Evolutionary conservation across 2,113 vertebrate genomes (phyloP), one percentile per base, ranked within the genome.

Genomic region (Acinonyx jubatus): DNA sequence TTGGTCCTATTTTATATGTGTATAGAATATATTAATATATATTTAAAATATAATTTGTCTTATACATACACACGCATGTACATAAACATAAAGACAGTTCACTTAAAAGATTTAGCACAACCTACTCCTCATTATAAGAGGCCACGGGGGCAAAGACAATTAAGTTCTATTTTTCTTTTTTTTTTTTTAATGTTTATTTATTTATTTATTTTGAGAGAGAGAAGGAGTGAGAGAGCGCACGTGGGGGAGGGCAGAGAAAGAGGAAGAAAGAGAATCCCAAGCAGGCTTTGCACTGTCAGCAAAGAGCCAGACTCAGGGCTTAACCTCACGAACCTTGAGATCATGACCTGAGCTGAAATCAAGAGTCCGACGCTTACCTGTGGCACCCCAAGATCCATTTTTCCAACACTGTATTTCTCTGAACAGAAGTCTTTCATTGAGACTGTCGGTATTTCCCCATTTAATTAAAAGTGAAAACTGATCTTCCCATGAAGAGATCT

Each of bases 391-490:
- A 61, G 57, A 63, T 33, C 29, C 6, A 50, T 85, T 89, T 92
- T 55, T n/a, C 41, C 95, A 84, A 76, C 13, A 63, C 6, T 63
- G 1, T 57, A n/a, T 86, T 93, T 93, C 48, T 83, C 29, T 61
- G 76, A 83, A 33, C 38, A 71, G 86, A 81, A 90, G 7, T 78
- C 91, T 41, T 76, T 86, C 74, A 8, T n/a, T 93, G 89, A 65
- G 4, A 95, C 45, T 36, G 8, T 15, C 55, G 36, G 3, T 0
- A 63, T 81, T 95, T 68, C 31, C 18, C 13, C 85, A 69, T 79
- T 78, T 94, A 88, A 96, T 92, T 94, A 52, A 61, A 98, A 92
- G 61, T 13, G 84, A 98, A 97, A 97, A 36, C 3, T 71, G 76
- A 97, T 71, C 65, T 95, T 92, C 29, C 38, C 3, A 83, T 79